Evolutionary conservation across 2,888 invertebrate genomes (phyloP), one percentile per base, ranked within the genome.

Genomic region (Hydriomena furcata): DNA sequence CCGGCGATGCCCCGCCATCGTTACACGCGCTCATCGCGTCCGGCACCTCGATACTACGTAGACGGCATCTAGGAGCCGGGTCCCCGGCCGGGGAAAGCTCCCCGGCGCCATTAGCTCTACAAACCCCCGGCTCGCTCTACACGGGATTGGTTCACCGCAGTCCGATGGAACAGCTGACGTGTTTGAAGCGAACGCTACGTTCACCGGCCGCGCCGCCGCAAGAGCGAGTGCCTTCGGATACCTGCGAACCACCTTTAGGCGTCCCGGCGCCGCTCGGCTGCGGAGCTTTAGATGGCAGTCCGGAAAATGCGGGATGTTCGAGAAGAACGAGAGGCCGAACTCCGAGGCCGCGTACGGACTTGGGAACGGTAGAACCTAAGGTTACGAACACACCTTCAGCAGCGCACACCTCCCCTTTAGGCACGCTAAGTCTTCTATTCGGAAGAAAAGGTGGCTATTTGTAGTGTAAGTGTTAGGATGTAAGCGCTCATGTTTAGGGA

Each of bases 401-500:
- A 40, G 68, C 73, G 31, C 63, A 80, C 55, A 66, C 79, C 37
- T 72, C 84, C 76, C 66, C 94, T 38, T 91, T 96, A 32, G 96
- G 96, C 38, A 95, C 95, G 13, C 93, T 96, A 58, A 95, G 95
- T 83, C 85, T 96, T 66, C 88, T 96, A 40, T 97, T 97, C 81
- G 96, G 96, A 25, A 92, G 97, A 55, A 97, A 97, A 73, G 97
- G 97, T 40, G 97, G 96, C 42, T 91, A 96, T 66, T 92, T 96
- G 55, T 89, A 78, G 68, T 43, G 37, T 38, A 43, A 13, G 17
- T 11, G 7, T 30, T 25, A 35, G 21, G 13, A 23, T 40, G 25
- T 37, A 23, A 42, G 37, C 42, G 36, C 32, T 46, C 36, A 41
- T 23, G 41, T 8, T 34, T 31, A 20, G 36, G 28, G 37, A 21